Percentiles rank a stretch among this genome's conserved stretches.
Conservation (phyloP, 2,113 vertebrate genomes). For the Hydrolagus affinis region DNA sequence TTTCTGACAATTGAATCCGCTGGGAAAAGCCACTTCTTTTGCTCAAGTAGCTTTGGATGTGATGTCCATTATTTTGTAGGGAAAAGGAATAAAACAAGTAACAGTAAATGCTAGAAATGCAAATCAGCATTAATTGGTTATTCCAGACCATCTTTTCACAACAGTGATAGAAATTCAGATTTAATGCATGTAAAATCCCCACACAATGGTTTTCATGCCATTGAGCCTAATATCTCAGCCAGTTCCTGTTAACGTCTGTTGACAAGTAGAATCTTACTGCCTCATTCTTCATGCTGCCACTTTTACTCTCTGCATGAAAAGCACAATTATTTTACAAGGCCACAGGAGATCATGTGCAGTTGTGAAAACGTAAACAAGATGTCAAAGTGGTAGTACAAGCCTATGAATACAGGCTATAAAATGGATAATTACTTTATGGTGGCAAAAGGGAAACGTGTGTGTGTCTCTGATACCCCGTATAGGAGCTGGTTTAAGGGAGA, state of each 20-base stretch:
- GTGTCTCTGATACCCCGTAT: not conserved
- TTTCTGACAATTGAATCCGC: too few relatives aligned
- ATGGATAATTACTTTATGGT: conserved; percentile 25
- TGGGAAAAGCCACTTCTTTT: too few relatives aligned
- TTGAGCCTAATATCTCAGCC: not conserved
- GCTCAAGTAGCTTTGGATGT: too few relatives aligned
- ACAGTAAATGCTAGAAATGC: too few relatives aligned
- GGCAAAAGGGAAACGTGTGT: not conserved
- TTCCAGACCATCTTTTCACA: not conserved
- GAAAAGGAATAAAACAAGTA: too few relatives aligned
- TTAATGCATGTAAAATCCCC: not conserved
- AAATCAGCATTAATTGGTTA: too few relatives aligned
- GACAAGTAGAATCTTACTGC: not conserved
- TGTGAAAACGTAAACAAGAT: too few relatives aligned
- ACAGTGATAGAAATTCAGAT: not conserved
- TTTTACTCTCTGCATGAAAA: not conserved
- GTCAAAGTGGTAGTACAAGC: not conserved
- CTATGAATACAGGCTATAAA: conserved; percentile 1
- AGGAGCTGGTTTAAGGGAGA: not conserved
- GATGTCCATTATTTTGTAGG: too few relatives aligned
- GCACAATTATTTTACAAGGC: conserved; percentile 4
- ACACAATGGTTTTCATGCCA: not conserved
- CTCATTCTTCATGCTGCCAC: not conserved
- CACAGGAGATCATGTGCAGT: not conserved
- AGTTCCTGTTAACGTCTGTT: not conserved